Conservation (phyloP, 1,140 invertebrate species). For the Diorhabda elongata region DNA sequence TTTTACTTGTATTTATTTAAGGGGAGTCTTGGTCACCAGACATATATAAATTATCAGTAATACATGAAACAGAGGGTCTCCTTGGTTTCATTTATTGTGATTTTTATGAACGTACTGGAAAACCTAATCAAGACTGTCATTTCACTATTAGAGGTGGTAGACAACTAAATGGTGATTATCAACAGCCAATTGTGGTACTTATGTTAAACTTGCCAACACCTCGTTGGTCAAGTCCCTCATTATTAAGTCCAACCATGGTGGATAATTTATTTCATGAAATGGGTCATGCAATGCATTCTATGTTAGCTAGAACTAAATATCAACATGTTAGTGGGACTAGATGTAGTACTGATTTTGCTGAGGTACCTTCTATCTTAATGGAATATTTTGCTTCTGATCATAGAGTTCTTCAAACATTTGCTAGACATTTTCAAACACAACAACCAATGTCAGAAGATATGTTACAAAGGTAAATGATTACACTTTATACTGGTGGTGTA, state of each 20-base stretch:
- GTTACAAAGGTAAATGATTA: constrained; percentile 5
- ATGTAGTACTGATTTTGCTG: constrained; percentile 96
- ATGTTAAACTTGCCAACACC: constrained; percentile 83
- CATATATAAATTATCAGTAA: constrained; percentile 84
- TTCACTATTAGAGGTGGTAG: constrained; percentile 96
- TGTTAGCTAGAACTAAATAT: constrained; percentile 91
- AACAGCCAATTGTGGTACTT: constrained; percentile 90
- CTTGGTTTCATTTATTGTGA: constrained; percentile 98
- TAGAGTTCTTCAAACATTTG: constrained; percentile 79
- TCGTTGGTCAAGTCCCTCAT: constrained; percentile 68
- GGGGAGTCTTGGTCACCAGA: constrained; percentile 67
- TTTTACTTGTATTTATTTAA: not conserved
- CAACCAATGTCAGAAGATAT: constrained; percentile 70
- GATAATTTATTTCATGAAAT: constrained; percentile 99
- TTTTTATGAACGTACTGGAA: constrained; percentile 84
- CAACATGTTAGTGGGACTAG: constrained; percentile 97
- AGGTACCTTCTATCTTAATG: constrained; percentile 97
- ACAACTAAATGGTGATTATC: constrained; percentile 75
- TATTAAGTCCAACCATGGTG: constrained; percentile 78
- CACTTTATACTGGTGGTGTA: not conserved
- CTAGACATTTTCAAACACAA: constrained; percentile 86
- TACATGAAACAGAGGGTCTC: constrained; percentile 70
- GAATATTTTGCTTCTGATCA: constrained; percentile 95
- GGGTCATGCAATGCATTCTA: constrained; percentile 99
- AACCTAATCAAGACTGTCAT: constrained; percentile 96